These are phyloP conservation scores for Antechinus stuartii DNA, from an alignment of 2,113 vertebrate genomes.

Conservation along the genomic window DNA sequence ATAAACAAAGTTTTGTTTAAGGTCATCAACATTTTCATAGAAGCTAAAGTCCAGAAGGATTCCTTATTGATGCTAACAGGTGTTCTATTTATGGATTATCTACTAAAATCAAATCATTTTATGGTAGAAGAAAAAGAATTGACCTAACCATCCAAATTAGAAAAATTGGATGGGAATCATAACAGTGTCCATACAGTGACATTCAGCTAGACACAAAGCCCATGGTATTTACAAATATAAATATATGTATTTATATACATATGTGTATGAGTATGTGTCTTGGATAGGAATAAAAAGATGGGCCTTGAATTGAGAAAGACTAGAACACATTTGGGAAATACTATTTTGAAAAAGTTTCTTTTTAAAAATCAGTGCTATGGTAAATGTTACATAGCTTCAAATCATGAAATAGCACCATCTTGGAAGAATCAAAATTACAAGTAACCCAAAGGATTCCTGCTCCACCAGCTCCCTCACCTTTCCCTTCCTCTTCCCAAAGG, in stretches of 20 bases:
- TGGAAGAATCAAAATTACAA: background rate
- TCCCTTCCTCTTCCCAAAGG: too few relatives aligned
- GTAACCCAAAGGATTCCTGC: background rate
- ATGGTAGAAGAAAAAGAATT: background rate
- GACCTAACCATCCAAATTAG: background rate
- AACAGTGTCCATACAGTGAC: background rate
- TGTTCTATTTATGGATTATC: background rate
- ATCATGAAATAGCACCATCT: background rate
- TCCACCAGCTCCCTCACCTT: too few relatives aligned
- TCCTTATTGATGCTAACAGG: background rate
- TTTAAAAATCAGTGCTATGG: background rate
- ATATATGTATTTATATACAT: background rate
- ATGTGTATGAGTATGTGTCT: background rate
- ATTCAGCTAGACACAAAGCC: background rate
- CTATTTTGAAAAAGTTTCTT: background rate
- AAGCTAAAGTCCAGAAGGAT: background rate
- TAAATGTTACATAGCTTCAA: background rate
- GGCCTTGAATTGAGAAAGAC: background rate
- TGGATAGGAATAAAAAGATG: background rate
- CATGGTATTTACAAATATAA: background rate
- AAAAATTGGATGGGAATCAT: background rate
- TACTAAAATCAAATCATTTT: background rate
- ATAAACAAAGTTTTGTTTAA: background rate
- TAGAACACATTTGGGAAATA: background rate
- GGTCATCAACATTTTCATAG: background rate